Conservation (phyloP, 2,888 invertebrate species). For the Caenorhabditis drosophilae region DNA sequence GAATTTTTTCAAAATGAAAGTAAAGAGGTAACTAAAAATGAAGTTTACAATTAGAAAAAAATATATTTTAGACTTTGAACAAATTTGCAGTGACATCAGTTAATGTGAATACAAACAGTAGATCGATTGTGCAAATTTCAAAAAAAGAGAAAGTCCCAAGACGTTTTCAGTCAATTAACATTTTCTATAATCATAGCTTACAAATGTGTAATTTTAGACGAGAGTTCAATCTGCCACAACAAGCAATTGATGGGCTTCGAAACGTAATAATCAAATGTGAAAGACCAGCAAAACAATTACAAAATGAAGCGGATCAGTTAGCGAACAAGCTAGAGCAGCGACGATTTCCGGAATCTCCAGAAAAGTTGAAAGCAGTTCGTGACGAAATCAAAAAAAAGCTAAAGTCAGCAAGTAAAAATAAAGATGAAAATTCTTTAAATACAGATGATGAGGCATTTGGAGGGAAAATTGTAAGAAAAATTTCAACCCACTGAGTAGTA, state of each 20-base stretch:
- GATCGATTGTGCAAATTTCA: conserved; percentile 42
- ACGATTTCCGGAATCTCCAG: conserved; percentile 57
- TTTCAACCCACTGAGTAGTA: too few relatives aligned
- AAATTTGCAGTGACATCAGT: conserved; percentile 41
- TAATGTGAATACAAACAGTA: conserved; percentile 46
- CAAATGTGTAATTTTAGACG: conserved; percentile 19
- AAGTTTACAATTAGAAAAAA: not conserved
- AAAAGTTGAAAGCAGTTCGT: conserved; percentile 48
- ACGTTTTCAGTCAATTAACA: conserved; percentile 12
- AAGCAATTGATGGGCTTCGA: conserved; percentile 45
- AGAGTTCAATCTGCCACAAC: conserved; percentile 43
- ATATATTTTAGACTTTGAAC: conserved; percentile 1
- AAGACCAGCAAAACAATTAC: conserved; percentile 57
- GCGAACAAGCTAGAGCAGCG: conserved; percentile 48
- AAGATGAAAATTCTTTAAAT: conserved; percentile 34
- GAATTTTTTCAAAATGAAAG: too few relatives aligned
- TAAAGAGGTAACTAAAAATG: too few relatives aligned
- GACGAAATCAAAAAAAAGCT: conserved; percentile 48
- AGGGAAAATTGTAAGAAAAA: conserved; percentile 43
- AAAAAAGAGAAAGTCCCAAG: conserved; percentile 8
- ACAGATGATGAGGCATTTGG: conserved; percentile 36
- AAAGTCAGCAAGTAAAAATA: conserved; percentile 27
- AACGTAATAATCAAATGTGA: conserved; percentile 40
- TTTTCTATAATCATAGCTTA: not conserved
- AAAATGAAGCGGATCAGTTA: conserved; percentile 64